phyloP scores from a whole-genome alignment of 1,140 invertebrate genomes.

The Frieseomelitta varia region DNA sequence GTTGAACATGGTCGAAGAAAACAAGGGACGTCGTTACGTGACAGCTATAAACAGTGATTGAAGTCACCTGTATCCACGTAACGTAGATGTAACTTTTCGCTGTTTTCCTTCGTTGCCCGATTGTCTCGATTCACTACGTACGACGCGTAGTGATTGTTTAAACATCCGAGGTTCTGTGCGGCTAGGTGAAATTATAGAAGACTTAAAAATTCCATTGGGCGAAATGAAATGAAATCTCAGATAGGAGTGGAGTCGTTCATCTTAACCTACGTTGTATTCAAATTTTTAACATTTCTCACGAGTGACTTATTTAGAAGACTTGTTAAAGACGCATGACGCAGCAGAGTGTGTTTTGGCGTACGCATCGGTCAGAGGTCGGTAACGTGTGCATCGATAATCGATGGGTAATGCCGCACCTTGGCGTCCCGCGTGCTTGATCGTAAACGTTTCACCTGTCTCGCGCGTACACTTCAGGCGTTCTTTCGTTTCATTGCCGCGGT shows the following conservation, averaged over 20 bases:
- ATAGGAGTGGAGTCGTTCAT: too few species aligned
- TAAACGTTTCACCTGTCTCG: slow-evolving; percentile 56
- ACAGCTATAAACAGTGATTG: slow-evolving; percentile 41
- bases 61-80: too few species aligned
- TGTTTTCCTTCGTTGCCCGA: neutral
- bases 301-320: too few species aligned
- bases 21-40: neutral
- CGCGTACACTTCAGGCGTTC: slow-evolving; percentile 23
- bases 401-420: slow-evolving; percentile 58
- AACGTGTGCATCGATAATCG: slow-evolving; percentile 62
- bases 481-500: slow-evolving; percentile 22
- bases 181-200: too few species aligned
- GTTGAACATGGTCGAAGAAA: neutral
- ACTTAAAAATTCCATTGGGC: too few species aligned
- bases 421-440: slow-evolving; percentile 34
- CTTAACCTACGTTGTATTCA: neutral
- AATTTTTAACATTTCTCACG: neutral
- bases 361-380: slow-evolving; percentile 51
- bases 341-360: slow-evolving; percentile 29
- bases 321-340: too few species aligned
- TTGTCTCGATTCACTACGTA: neutral
- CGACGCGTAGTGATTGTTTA: neutral
- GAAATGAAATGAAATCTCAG: too few species aligned
- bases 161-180: too few species aligned
- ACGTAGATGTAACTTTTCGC: slow-evolving; percentile 38